phyloP scores from a whole-genome alignment of 2,888 invertebrate species.

The Notodonta dromedarius region DNA sequence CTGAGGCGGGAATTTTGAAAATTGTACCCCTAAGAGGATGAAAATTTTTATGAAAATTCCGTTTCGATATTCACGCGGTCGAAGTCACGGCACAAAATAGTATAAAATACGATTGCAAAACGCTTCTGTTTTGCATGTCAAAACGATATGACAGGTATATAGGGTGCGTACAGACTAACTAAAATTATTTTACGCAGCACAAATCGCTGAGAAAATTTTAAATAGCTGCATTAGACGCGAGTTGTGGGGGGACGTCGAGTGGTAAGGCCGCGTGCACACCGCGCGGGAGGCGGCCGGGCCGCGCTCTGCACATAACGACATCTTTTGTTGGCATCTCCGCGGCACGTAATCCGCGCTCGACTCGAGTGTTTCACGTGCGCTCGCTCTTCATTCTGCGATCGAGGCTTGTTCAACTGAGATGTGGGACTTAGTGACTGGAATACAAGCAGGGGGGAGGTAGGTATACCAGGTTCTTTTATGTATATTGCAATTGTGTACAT shows the following conservation, averaged over 20 bases:
- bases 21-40: too few relatives aligned
- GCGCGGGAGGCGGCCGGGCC: constrained; percentile 14
- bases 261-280: constrained; percentile 38
- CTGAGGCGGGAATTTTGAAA: too few relatives aligned
- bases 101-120: too few relatives aligned
- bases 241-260: constrained; percentile 44
- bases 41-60: too few relatives aligned
- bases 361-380: constrained; percentile 66
- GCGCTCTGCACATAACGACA: constrained; percentile 59
- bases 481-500: neutral
- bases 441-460: constrained; percentile 13
- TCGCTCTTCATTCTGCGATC: constrained; percentile 64
- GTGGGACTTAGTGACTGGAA: constrained; percentile 33
- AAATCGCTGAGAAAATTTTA: neutral
- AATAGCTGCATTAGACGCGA: constrained; percentile 20
- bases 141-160: neutral
- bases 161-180: neutral
- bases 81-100: too few relatives aligned
- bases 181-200: constrained; percentile 1
- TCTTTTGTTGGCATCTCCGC: constrained; percentile 58
- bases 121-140: too few relatives aligned
- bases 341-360: constrained; percentile 61
- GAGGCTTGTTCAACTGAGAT: constrained; percentile 60
- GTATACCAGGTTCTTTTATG: constrained; percentile 5
- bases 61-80: too few relatives aligned